Evolutionary conservation across 1,140 invertebrate genomes (phyloP), one percentile per base, ranked within the genome.

Genomic region (Babylonia areolata): DNA sequence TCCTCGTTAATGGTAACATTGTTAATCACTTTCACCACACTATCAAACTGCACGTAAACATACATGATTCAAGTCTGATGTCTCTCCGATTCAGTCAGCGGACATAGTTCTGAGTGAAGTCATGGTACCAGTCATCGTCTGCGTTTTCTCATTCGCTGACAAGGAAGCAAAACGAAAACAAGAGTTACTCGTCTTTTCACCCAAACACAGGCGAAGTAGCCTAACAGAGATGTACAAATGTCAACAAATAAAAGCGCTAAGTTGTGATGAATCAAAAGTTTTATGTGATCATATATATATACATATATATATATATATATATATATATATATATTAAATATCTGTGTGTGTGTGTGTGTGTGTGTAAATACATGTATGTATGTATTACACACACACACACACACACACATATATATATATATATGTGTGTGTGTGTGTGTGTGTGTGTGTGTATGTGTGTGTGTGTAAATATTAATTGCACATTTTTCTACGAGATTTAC

Each of bases 1-100:
- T 81, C 85, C 51, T 86, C 85, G 23, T 84, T 51, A n/a, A 86
- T 39, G 12, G 37, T 54, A 23, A 86, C 71, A 58, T 86, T 77
- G 35, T 46, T 78, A 33, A 86, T 71, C 3, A 75, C 40, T 64
- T 77, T 81, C 3, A 77, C 46, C 0, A 77, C 20, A 17, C 46
- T 31, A 2, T 54, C 69, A 46, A 82, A 78, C 46, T 86, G 83
- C 0, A 86, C 42, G n/a, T 77, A 83, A 17, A 86, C 40, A 31
- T 82, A 77, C 85, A 86, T 86, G 75, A 42, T 80, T n/a, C n/a
- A n/a, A n/a, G n/a, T n/a, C 71, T 33, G 11, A 23, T 64, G 0
- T 64, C 28, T 64, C 28, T 11, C 20, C 20, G 12, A 23, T 5
- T 64, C 28, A 64, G 58, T 64, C 28, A 64, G 28, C 58, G 58